These are phyloP conservation scores for Merodon equestris DNA, from an alignment of 2,888 invertebrate genomes.

Conservation along the genomic window DNA sequence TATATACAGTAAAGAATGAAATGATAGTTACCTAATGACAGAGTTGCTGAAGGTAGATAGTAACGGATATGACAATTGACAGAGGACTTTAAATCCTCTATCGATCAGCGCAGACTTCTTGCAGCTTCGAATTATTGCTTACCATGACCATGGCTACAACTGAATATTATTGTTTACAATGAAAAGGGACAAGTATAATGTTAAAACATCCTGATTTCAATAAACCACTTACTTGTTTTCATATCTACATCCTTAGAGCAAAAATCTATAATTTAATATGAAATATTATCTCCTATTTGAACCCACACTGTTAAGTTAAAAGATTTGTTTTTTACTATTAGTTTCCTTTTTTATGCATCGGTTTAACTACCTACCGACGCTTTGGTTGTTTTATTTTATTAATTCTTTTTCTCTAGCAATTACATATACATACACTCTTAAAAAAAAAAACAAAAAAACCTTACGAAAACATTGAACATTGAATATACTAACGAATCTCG, in stretches of 20 bases:
- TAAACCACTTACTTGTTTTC: too few relatives aligned
- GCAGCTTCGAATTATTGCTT: constrained; percentile 42
- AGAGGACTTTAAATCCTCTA: constrained; percentile 19
- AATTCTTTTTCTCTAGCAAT: constrained; percentile 7
- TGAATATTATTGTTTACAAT: too few relatives aligned
- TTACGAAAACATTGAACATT: constrained; percentile 12
- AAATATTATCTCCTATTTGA: too few relatives aligned
- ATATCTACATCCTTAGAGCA: too few relatives aligned
- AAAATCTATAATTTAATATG: too few relatives aligned
- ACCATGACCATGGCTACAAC: too few relatives aligned
- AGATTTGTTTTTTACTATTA: constrained; percentile 18
- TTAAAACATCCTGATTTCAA: too few relatives aligned
- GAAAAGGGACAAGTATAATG: too few relatives aligned
- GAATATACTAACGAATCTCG: constrained; percentile 59
- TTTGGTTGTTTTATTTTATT: constrained; percentile 30
- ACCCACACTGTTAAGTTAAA: constrained; percentile 15
- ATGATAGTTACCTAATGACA: constrained; percentile 53
- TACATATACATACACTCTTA: constrained; percentile 18
- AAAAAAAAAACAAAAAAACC: constrained; percentile 4
- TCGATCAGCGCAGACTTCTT: constrained; percentile 2
- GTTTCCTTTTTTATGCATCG: neutral
- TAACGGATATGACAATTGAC: constrained; percentile 29
- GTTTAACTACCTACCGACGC: constrained; percentile 25
- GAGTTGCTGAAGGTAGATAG: constrained; percentile 37
- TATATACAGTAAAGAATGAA: constrained; percentile 39